A percentile compares a stretch with the other conserved stretches of the same genome.
Evolutionary conservation across 2,888 invertebrate species (phyloP).

Genomic region (Oxyteleia sp.): DNA sequence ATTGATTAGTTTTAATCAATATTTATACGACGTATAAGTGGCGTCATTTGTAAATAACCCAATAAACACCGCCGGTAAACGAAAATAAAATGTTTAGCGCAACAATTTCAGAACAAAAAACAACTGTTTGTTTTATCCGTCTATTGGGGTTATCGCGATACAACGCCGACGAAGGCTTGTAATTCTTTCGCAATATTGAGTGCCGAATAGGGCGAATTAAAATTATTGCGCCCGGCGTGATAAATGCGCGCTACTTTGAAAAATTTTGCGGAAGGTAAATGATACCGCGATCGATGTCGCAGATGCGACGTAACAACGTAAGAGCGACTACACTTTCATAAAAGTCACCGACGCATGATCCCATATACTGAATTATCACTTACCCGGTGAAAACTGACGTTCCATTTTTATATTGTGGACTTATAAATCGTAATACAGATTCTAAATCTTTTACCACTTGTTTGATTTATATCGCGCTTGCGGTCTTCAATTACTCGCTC

Average conservation of each 20-base stretch:
- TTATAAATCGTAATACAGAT: slow-evolving; percentile 27
- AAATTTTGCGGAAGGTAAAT: slow-evolving; percentile 17
- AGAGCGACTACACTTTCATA: slow-evolving; percentile 38
- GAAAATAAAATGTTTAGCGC: too few species aligned
- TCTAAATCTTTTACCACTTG: slow-evolving; percentile 17
- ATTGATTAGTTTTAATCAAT: too few species aligned
- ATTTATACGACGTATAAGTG: too few species aligned
- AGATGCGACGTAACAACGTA: slow-evolving; percentile 37
- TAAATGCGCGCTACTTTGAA: neutral
- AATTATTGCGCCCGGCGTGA: neutral
- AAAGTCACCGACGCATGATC: slow-evolving; percentile 38
- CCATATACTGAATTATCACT: slow-evolving; percentile 33
- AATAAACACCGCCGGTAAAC: too few species aligned
- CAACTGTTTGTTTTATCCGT: too few species aligned
- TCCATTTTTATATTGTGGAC: slow-evolving; percentile 22
- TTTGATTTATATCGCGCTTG: slow-evolving; percentile 13
- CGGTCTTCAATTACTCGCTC: too few species aligned
- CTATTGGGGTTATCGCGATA: too few species aligned
- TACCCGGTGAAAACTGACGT: slow-evolving; percentile 17
- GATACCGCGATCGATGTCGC: slow-evolving; percentile 24
- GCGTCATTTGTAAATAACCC: too few species aligned
- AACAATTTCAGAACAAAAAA: too few species aligned
- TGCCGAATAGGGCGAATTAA: too few species aligned
- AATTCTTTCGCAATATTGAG: too few species aligned
- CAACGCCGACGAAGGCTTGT: too few species aligned